These are phyloP conservation scores for Calcarius ornatus DNA, from an alignment of 2,113 vertebrate genomes.

Conservation along the genomic window DNA sequence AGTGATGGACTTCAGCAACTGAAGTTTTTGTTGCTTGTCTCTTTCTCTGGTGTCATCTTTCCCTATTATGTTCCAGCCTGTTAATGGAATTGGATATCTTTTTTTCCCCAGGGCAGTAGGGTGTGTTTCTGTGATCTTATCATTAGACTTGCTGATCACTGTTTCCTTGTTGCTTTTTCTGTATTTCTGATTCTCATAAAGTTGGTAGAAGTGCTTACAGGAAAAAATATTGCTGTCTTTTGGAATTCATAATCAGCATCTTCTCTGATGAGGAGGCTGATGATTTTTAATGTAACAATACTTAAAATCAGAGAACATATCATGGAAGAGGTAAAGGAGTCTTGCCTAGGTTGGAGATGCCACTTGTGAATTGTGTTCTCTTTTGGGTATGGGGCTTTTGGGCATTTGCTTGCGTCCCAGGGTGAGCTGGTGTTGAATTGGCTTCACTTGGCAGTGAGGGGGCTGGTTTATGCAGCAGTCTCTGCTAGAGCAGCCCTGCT, in stretches of 20 bases:
- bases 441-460: not conserved
- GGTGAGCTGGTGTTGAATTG: not conserved
- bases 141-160: not conserved
- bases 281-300: not conserved
- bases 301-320: not conserved
- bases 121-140: not conserved
- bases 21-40: not conserved
- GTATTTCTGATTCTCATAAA: not conserved
- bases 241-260: not conserved
- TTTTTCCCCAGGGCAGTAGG: not conserved
- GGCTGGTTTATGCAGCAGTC: not conserved
- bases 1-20: not conserved
- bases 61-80: not conserved
- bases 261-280: not conserved
- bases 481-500: not conserved
- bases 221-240: not conserved
- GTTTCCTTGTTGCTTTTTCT: not conserved
- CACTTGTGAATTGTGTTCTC: not conserved
- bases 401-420: not conserved
- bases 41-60: constrained; percentile 6
- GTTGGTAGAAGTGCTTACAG: not conserved
- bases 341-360: not conserved
- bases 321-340: not conserved
- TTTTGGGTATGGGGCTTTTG: accelerated
- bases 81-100: not conserved